Percentiles rank a stretch among this genome's conserved stretches.
Conservation (phyloP, 2,888 invertebrate species). For the Acronicta psi region DNA sequence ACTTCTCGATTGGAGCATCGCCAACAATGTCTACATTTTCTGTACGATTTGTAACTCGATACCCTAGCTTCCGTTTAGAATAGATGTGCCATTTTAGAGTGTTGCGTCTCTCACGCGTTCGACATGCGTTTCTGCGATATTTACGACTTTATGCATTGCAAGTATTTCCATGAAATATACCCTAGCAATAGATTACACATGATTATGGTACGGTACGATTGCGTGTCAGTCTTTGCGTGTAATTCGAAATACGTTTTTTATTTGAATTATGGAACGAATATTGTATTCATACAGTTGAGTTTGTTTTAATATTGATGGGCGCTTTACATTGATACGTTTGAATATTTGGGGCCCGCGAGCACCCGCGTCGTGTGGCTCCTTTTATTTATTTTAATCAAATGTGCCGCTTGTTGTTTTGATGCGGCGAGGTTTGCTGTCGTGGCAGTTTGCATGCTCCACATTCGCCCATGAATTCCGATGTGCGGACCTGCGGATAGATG, state of each 20-base stretch:
- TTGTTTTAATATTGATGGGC: slow-evolving; percentile 66
- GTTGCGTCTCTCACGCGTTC: slow-evolving; percentile 78
- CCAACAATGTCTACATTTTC: slow-evolving; percentile 86
- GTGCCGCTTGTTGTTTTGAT: slow-evolving; percentile 81
- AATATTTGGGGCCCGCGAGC: slow-evolving; percentile 48
- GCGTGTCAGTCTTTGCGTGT: slow-evolving; percentile 54
- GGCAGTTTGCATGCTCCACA: slow-evolving; percentile 79
- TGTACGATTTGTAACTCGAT: slow-evolving; percentile 85
- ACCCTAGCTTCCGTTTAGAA: slow-evolving; percentile 85
- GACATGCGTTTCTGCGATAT: slow-evolving; percentile 80
- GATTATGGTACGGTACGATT: slow-evolving; percentile 40
- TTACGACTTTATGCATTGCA: slow-evolving; percentile 78
- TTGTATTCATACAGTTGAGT: slow-evolving; percentile 58
- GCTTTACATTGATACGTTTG: slow-evolving; percentile 60
- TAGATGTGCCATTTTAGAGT: slow-evolving; percentile 83
- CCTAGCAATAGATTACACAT: slow-evolving; percentile 54
- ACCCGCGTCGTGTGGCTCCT: slow-evolving; percentile 71
- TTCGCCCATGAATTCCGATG: slow-evolving; percentile 84
- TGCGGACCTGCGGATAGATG: slow-evolving; percentile 81
- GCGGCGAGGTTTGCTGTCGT: slow-evolving; percentile 77
- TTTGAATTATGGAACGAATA: slow-evolving; percentile 51
- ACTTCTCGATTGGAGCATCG: slow-evolving; percentile 85
- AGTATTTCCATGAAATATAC: slow-evolving; percentile 66
- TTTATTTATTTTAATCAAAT: slow-evolving; percentile 88
- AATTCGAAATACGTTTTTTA: slow-evolving; percentile 47